Percentiles rank a stretch among this genome's conserved stretches.
Evolutionary conservation across 2,113 vertebrate genomes (phyloP).

Genomic region (Gallinago media): DNA sequence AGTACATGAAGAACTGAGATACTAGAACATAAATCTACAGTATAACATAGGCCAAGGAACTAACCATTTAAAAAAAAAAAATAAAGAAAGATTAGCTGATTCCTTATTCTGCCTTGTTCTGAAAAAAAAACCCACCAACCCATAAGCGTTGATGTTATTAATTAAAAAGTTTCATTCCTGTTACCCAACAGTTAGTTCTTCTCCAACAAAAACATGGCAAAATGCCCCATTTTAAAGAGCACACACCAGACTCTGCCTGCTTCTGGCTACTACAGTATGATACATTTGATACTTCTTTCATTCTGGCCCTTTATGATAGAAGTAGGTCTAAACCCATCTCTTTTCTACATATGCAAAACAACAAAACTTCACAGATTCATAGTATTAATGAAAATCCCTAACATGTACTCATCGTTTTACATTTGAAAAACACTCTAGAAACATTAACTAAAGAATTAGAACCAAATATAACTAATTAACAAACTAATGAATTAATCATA

Average conservation of each 20-base stretch:
- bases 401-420: background rate
- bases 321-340: background rate
- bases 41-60: background rate
- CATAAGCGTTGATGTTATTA: background rate
- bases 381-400: background rate
- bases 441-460: conserved; percentile 22
- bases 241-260: background rate
- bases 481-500: conserved; percentile 13
- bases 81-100: background rate
- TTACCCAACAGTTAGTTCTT: background rate
- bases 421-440: conserved; percentile 4
- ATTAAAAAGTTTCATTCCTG: conserved; percentile 35
- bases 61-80: background rate
- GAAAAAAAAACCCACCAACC: background rate
- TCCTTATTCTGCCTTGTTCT: background rate
- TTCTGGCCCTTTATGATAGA: background rate
- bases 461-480: conserved; percentile 19
- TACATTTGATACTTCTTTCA: background rate
- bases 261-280: background rate
- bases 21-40: conserved; percentile 2
- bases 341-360: background rate
- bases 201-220: conserved; percentile 59
- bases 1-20: background rate
- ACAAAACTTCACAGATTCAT: background rate
- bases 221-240: conserved; percentile 5